Conservation (phyloP, 2,888 invertebrate species). For the Athrips mouffetella region DNA sequence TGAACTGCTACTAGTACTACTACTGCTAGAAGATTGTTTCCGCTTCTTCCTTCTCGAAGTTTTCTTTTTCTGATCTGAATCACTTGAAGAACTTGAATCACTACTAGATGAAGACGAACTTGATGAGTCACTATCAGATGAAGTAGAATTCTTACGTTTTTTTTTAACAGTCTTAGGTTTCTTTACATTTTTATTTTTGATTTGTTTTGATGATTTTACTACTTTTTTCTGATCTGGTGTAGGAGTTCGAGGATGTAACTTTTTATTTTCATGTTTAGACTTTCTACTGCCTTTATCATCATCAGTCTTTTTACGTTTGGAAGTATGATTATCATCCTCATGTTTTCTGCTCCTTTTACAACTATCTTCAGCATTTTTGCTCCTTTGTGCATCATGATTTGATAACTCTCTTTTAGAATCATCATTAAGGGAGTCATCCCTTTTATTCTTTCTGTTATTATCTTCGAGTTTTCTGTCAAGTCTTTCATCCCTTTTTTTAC, state of each 20-base stretch:
- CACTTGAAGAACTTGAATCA: slow-evolving; percentile 60
- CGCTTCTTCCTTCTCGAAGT: slow-evolving; percentile 43
- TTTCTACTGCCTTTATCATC: slow-evolving; percentile 18
- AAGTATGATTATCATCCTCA: slow-evolving; percentile 3
- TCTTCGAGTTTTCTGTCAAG: too few relatives aligned
- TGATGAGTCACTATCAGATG: slow-evolving; percentile 54
- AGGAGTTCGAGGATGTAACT: slow-evolving; percentile 30
- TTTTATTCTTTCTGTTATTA: too few relatives aligned
- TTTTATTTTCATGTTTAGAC: slow-evolving; percentile 10
- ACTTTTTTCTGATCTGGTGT: slow-evolving; percentile 22
- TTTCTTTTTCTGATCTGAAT: slow-evolving; percentile 48
- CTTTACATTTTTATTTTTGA: slow-evolving; percentile 21
- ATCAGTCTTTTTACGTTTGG: slow-evolving; percentile 14
- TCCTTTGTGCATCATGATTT: too few relatives aligned
- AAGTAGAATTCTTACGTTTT: slow-evolving; percentile 58
- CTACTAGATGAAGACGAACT: slow-evolving; percentile 53
- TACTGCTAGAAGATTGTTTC: slow-evolving; percentile 55
- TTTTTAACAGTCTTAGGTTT: slow-evolving; percentile 28
- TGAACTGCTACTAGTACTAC: slow-evolving; percentile 52
- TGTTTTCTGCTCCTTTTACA: slow-evolving; percentile 16
- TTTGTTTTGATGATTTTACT: slow-evolving; percentile 18
- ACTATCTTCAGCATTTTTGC: too few relatives aligned
- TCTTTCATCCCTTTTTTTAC: too few relatives aligned
- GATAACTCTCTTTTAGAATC: too few relatives aligned
- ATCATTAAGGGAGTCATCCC: too few relatives aligned